Conservation (phyloP, 2,888 invertebrate species). For the Hipparchia sbordonii region DNA sequence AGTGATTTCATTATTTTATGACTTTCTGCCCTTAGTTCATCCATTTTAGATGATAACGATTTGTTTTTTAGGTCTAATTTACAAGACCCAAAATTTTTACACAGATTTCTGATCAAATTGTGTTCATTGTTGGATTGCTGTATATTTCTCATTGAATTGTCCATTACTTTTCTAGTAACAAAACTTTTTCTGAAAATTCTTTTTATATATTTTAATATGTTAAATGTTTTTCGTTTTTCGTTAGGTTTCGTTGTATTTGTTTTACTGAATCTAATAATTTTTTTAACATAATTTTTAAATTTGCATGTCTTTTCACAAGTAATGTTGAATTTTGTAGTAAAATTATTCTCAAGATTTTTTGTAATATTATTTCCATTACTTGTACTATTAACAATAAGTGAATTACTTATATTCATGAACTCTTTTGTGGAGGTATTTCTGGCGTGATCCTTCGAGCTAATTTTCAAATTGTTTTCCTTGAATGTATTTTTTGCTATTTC, state of each 20-base stretch:
- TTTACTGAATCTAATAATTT: conserved; percentile 27
- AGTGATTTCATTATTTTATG: conserved; percentile 57
- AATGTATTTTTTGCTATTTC: neutral
- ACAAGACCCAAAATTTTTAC: conserved; percentile 57
- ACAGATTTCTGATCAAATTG: conserved; percentile 54
- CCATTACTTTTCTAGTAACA: conserved; percentile 38
- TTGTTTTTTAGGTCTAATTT: conserved; percentile 48
- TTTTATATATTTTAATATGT: conserved; percentile 55
- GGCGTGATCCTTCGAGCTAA: neutral
- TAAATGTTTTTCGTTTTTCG: conserved; percentile 46
- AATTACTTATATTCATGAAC: neutral
- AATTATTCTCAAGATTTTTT: neutral
- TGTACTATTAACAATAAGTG: neutral
- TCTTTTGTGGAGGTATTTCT: neutral
- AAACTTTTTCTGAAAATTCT: conserved; percentile 59
- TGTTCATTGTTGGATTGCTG: conserved; percentile 43
- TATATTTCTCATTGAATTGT: conserved; percentile 33
- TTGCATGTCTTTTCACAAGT: conserved; percentile 33
- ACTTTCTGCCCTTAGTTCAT: conserved; percentile 56
- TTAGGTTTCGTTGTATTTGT: conserved; percentile 36
- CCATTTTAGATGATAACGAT: conserved; percentile 54
- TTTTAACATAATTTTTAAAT: conserved; percentile 26
- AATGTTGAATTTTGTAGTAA: conserved; percentile 31
- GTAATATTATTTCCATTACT: neutral
- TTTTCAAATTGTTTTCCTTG: neutral